phyloP scores from a whole-genome alignment of 2,888 invertebrate species.

The Standfussiana lucernea region DNA sequence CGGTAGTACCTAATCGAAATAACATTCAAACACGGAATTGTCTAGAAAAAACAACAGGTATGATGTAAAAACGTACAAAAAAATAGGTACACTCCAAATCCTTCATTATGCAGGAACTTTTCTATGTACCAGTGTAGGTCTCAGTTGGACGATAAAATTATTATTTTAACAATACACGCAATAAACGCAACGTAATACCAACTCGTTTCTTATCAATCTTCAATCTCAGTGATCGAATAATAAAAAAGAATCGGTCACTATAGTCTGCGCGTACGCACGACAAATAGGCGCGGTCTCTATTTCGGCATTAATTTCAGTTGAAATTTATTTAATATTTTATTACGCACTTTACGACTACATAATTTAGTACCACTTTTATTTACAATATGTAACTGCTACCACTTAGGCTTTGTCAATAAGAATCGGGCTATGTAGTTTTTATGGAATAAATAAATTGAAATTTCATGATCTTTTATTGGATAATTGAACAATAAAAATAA shows the following conservation, averaged over 20 bases:
- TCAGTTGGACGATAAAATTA: not conserved
- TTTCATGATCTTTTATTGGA: not conserved
- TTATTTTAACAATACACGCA: not conserved
- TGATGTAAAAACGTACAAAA: not conserved
- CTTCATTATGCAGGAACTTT: not conserved
- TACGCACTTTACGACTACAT: not conserved
- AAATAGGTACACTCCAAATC: not conserved
- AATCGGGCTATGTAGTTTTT: not conserved
- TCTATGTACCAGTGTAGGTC: not conserved
- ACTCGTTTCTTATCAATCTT: slow-evolving; percentile 30
- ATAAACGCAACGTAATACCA: slow-evolving; percentile 32
- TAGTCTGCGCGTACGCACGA: slow-evolving; percentile 26
- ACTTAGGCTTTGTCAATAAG: not conserved
- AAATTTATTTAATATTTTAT: slow-evolving; percentile 40
- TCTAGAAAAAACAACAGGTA: not conserved
- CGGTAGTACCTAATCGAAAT: not conserved
- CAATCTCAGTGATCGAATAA: slow-evolving; percentile 21
- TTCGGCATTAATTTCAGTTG: slow-evolving; percentile 29
- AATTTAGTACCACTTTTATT: slow-evolving; percentile 30
- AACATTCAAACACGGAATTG: not conserved
- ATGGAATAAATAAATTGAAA: not conserved
- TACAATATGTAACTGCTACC: not conserved
- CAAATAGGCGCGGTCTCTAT: slow-evolving; percentile 29
- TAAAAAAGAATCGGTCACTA: slow-evolving; percentile 18
- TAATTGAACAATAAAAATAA: slow-evolving; percentile 8